These are phyloP conservation scores for Physeter macrocephalus DNA, from an alignment of 2,113 vertebrate species.

Conservation along the genomic window DNA sequence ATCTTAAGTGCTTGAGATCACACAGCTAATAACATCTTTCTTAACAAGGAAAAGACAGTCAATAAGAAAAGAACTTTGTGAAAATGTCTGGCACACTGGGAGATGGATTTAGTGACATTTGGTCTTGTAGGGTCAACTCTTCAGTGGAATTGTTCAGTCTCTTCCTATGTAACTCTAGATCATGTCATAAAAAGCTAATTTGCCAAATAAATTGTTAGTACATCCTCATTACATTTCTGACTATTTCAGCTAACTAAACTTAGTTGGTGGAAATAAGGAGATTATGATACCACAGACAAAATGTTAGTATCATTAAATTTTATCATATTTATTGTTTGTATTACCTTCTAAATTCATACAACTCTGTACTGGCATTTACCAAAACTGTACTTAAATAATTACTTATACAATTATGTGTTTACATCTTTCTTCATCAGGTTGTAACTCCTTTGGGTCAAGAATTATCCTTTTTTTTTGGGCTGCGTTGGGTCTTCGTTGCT, in stretches of 20 bases:
- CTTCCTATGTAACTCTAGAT: neutral
- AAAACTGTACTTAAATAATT: conserved; percentile 4
- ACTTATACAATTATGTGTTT: neutral
- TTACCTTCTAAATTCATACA: conserved; percentile 2
- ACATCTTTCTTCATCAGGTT: neutral
- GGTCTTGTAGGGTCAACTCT: neutral
- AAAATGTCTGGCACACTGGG: neutral
- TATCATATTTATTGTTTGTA: neutral
- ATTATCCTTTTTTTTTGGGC: neutral
- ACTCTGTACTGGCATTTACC: neutral
- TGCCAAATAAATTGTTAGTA: neutral
- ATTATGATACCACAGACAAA: neutral
- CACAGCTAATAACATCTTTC: neutral
- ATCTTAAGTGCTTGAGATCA: neutral
- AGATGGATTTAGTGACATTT: neutral
- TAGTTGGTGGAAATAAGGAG: neutral
- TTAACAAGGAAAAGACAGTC: neutral
- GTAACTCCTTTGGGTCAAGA: neutral
- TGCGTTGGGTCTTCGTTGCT: no score
- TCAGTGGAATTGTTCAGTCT: neutral
- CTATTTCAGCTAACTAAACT: neutral
- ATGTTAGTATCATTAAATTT: neutral
- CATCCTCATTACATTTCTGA: neutral
- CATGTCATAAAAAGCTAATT: neutral
- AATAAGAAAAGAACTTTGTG: neutral